phyloP scores from a whole-genome alignment of 30 jellyfish, hydroid and myxozoan species.

The Phacellophora camtschatica region DNA sequence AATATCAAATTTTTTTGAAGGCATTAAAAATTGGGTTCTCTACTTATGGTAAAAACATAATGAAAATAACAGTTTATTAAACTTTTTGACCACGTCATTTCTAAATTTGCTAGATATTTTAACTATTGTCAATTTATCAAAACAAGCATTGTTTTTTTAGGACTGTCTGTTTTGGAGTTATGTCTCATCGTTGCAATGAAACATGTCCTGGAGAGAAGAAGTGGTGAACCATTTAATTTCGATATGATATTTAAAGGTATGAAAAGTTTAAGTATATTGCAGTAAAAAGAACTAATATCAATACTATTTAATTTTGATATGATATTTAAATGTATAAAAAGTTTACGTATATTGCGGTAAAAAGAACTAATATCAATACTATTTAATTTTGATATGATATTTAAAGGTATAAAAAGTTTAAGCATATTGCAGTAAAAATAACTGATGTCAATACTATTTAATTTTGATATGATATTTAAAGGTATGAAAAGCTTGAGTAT shows the following conservation, averaged over 20 bases:
- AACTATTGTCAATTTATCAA: too few relatives aligned
- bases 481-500: slow-evolving; percentile 54
- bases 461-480: slow-evolving; percentile 83
- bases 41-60: too few relatives aligned
- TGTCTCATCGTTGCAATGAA: slow-evolving; percentile 83
- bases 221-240: slow-evolving; percentile 86
- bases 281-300: background rate
- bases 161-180: slow-evolving; percentile 82
- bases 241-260: slow-evolving; percentile 91
- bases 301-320: slow-evolving; percentile 86
- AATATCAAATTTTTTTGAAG: too few relatives aligned
- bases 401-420: slow-evolving; percentile 61
- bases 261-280: background rate
- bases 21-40: too few relatives aligned
- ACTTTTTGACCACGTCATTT: too few relatives aligned
- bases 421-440: background rate
- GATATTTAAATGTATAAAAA: slow-evolving; percentile 78
- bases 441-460: slow-evolving; percentile 63
- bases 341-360: background rate
- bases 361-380: slow-evolving; percentile 16
- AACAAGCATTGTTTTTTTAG: slow-evolving; percentile 29
- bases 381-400: slow-evolving; percentile 87
- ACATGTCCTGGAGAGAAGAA: slow-evolving; percentile 72
- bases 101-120: too few relatives aligned
- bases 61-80: too few relatives aligned